Percentiles rank a stretch among this genome's conserved stretches.
phyloP scores from a whole-genome alignment of 2,888 invertebrate genomes.

The Drosophila rubida region DNA sequence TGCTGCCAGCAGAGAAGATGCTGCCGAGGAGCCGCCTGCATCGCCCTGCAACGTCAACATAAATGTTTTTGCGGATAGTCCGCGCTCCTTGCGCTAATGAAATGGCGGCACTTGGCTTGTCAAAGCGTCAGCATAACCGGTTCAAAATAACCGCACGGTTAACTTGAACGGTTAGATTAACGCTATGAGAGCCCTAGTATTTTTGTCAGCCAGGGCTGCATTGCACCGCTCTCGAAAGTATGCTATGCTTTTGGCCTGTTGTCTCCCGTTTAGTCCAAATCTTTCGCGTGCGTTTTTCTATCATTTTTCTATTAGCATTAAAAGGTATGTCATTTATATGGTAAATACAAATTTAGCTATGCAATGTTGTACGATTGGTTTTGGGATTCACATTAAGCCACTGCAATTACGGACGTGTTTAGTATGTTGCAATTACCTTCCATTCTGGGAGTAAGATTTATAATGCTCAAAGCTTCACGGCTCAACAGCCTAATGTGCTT shows the following conservation, averaged over 20 bases:
- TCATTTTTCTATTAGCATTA: conserved; percentile 4
- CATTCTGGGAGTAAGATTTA: conserved; percentile 80
- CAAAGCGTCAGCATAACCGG: conserved; percentile 27
- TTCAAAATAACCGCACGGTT: not conserved
- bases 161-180: conserved; percentile 3
- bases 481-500: not conserved
- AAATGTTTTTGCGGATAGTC: conserved; percentile 73
- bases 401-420: conserved; percentile 60
- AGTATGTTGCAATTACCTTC: conserved; percentile 66
- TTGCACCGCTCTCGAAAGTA: not conserved
- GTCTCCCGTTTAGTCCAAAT: conserved; percentile 9
- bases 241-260: not conserved
- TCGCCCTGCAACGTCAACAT: conserved; percentile 70
- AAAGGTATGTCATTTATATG: not conserved
- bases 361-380: conserved; percentile 12
- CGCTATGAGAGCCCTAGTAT: conserved; percentile 9
- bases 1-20: not conserved
- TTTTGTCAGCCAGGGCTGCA: not conserved
- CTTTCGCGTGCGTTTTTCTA: conserved; percentile 3
- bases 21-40: not conserved
- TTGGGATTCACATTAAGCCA: conserved; percentile 69
- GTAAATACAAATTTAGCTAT: not conserved
- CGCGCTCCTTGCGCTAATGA: conserved; percentile 52
- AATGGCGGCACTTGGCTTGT: not conserved
- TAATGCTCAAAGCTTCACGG: conserved; percentile 4